Evolutionary conservation across 1,140 invertebrate species (phyloP).

Genomic region (Thrips palmi): DNA sequence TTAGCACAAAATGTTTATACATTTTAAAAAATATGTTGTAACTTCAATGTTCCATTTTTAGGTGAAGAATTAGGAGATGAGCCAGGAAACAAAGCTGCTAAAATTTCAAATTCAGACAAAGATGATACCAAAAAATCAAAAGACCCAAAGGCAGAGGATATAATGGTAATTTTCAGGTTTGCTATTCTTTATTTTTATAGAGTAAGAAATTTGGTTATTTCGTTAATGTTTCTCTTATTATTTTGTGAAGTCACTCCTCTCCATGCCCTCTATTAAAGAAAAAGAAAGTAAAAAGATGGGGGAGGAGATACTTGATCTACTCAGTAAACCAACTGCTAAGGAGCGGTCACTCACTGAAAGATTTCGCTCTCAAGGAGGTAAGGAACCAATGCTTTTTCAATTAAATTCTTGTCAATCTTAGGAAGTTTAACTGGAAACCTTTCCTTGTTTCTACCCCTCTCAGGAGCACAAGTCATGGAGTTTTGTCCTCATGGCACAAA

Average conservation of each 20-base stretch:
- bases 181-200: neutral
- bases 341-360: slow-evolving; percentile 83
- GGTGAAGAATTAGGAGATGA: slow-evolving; percentile 22
- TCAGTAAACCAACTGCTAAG: slow-evolving; percentile 91
- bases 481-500: slow-evolving; percentile 91
- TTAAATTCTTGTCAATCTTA: no score
- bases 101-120: slow-evolving; percentile 15
- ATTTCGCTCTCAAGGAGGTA: slow-evolving; percentile 84
- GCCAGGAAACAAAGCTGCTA: slow-evolving; percentile 22
- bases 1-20: no score
- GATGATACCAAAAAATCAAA: slow-evolving; percentile 21
- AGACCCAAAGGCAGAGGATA: slow-evolving; percentile 37
- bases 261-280: slow-evolving; percentile 84
- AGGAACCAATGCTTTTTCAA: slow-evolving; percentile 5
- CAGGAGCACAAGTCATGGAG: slow-evolving; percentile 83
- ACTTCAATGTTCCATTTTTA: slow-evolving; percentile 15
- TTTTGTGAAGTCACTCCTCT: slow-evolving; percentile 55
- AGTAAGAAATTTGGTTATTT: neutral
- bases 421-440: no score
- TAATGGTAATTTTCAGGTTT: slow-evolving; percentile 31
- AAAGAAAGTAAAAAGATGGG: slow-evolving; percentile 89
- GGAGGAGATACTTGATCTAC: slow-evolving; percentile 84
- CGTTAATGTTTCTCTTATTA: slow-evolving; percentile 10
- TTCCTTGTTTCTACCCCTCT: slow-evolving; percentile 20
- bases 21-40: no score